Conservation (phyloP, 2,113 vertebrate genomes). For the Sturnus vulgaris region DNA sequence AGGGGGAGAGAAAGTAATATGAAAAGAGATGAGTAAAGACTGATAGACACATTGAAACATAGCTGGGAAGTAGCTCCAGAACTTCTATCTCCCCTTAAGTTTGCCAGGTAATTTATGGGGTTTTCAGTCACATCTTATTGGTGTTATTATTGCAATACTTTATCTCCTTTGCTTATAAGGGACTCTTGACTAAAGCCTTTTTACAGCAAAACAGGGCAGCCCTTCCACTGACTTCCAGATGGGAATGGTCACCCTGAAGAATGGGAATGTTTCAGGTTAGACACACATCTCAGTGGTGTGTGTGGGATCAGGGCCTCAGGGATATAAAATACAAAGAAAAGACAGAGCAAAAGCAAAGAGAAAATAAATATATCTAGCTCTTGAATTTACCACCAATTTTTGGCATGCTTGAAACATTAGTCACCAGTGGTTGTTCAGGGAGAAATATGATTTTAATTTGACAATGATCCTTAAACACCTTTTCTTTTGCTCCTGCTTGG, state of each 20-base stretch:
- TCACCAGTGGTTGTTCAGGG: neutral
- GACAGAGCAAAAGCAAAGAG: neutral
- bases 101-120: constrained; percentile 24
- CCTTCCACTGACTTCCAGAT: neutral
- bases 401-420: neutral
- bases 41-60: constrained; percentile 35
- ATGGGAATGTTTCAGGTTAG: neutral
- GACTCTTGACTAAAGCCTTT: neutral
- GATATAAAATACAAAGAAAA: neutral
- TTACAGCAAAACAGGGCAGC: neutral
- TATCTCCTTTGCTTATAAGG: neutral
- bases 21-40: constrained; percentile 43
- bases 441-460: constrained; percentile 45
- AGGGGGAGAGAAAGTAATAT: constrained; percentile 28
- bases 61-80: constrained; percentile 10
- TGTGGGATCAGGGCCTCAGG: neutral
- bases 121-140: neutral
- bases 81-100: constrained; percentile 16
- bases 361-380: neutral
- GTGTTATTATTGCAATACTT: neutral
- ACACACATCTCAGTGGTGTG: neutral
- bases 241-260: neutral
- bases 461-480: constrained; percentile 16
- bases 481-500: neutral
- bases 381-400: neutral